A percentile compares a stretch with the other conserved stretches of the same genome.
phyloP scores from a whole-genome alignment of 2,888 invertebrate genomes.

The Pyrocoelia pectoralis region DNA sequence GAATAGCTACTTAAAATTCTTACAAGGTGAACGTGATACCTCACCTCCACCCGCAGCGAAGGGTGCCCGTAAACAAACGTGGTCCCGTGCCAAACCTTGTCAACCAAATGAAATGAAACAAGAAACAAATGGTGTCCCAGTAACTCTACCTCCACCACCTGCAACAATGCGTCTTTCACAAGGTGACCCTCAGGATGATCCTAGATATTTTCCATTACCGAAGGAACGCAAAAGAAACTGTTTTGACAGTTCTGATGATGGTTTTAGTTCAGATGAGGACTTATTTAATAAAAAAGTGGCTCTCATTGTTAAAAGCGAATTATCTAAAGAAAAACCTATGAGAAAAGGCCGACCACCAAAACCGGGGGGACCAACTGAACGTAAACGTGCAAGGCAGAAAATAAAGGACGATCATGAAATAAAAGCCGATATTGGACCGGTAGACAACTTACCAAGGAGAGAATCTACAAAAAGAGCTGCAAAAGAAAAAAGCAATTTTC shows the following conservation, averaged over 20 bases:
- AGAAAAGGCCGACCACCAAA: conserved; percentile 60
- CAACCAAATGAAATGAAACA: conserved; percentile 54
- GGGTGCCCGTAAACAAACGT: conserved; percentile 72
- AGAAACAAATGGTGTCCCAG: conserved; percentile 51
- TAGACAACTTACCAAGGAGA: conserved; percentile 63
- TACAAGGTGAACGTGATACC: conserved; percentile 82
- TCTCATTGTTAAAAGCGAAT: conserved; percentile 45
- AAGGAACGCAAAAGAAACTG: conserved; percentile 74
- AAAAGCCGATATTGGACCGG: conserved; percentile 50
- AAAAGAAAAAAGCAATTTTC: conserved; percentile 68
- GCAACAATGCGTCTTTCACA: conserved; percentile 52
- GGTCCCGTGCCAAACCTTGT: conserved; percentile 63
- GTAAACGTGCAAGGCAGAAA: conserved; percentile 45
- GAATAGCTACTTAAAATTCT: conserved; percentile 87
- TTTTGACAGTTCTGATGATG: conserved; percentile 73
- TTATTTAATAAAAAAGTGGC: conserved; percentile 61
- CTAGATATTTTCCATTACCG: conserved; percentile 75
- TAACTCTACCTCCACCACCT: conserved; percentile 28
- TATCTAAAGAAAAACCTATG: conserved; percentile 40
- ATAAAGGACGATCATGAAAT: conserved; percentile 57
- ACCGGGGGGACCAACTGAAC: conserved; percentile 58
- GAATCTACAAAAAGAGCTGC: conserved; percentile 72
- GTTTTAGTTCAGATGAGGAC: conserved; percentile 68
- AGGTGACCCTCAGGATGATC: conserved; percentile 71
- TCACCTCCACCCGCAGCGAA: conserved; percentile 79